Conservation (phyloP, 2,888 invertebrate genomes). For the Bellardia bayeri region DNA sequence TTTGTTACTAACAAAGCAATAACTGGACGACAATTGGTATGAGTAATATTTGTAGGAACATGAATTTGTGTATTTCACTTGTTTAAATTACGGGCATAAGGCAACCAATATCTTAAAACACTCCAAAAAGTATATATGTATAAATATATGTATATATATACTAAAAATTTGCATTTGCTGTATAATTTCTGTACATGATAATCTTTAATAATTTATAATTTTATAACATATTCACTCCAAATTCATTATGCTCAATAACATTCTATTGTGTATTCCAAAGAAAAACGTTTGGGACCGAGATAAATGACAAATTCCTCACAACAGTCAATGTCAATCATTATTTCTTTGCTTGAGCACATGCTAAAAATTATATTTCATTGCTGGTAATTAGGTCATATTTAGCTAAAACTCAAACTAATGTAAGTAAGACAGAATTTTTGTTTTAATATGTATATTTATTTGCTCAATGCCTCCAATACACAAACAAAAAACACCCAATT, state of each 20-base stretch:
- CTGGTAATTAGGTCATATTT: slow-evolving; percentile 60
- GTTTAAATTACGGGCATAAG: no score
- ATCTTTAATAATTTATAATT: no score
- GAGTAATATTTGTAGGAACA: no score
- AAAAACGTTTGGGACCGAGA: background rate
- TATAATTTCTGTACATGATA: no score
- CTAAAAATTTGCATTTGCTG: no score
- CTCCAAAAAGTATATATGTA: no score
- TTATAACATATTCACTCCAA: no score
- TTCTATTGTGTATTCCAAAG: background rate
- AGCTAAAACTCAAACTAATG: slow-evolving; percentile 38
- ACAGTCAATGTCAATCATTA: slow-evolving; percentile 17
- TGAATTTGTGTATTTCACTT: no score
- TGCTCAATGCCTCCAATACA: slow-evolving; percentile 15
- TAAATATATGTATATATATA: no score
- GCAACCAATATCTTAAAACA: no score
- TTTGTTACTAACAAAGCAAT: no score
- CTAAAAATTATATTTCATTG: slow-evolving; percentile 14
- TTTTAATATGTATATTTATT: slow-evolving; percentile 47
- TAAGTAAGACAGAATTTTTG: background rate
- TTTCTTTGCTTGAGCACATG: background rate
- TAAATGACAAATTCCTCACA: slow-evolving; percentile 3
- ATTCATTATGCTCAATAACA: background rate
- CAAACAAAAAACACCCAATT: background rate
- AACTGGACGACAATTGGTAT: no score